A percentile compares a stretch with the other conserved stretches of the same genome.
Evolutionary conservation across 2,113 vertebrate genomes (phyloP).

Genomic region (Proterorhinus semilunaris): DNA sequence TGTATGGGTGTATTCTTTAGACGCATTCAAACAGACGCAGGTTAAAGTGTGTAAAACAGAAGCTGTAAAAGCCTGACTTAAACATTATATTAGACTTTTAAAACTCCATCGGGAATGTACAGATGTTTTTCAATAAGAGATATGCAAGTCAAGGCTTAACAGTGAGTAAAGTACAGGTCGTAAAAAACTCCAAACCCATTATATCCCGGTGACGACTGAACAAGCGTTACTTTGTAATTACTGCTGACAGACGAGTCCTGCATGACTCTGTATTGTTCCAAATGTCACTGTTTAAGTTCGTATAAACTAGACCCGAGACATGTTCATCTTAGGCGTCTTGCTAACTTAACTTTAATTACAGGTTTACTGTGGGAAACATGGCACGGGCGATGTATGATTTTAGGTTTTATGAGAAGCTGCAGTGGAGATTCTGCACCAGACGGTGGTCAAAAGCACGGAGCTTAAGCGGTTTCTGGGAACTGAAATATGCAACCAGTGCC

Average conservation of each 20-base stretch:
- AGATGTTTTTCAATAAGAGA: no score
- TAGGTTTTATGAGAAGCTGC: conserved; percentile 7
- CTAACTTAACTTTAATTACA: conserved; percentile 18
- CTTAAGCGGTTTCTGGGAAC: conserved; percentile 33
- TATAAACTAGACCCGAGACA: neutral
- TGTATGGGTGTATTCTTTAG: no score
- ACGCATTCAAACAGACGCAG: no score
- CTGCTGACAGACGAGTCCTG: neutral
- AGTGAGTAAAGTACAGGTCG: neutral
- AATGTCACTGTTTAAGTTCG: neutral
- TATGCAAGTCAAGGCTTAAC: neutral
- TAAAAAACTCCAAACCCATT: neutral
- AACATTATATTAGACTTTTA: no score
- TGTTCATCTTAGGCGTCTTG: conserved; percentile 1
- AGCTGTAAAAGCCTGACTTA: no score
- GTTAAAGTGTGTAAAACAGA: no score
- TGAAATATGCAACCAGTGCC: neutral
- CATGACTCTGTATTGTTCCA: neutral
- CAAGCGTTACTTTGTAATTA: neutral
- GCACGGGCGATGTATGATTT: neutral
- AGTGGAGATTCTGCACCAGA: conserved; percentile 10
- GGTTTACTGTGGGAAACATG: neutral
- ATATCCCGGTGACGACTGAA: conserved; percentile 6
- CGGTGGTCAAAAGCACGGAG: conserved; percentile 30
- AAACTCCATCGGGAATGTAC: no score